Evolutionary conservation across 2,888 invertebrate species (phyloP), one percentile per base, ranked within the genome.

Genomic region (Rotaria magnacalcarata): DNA sequence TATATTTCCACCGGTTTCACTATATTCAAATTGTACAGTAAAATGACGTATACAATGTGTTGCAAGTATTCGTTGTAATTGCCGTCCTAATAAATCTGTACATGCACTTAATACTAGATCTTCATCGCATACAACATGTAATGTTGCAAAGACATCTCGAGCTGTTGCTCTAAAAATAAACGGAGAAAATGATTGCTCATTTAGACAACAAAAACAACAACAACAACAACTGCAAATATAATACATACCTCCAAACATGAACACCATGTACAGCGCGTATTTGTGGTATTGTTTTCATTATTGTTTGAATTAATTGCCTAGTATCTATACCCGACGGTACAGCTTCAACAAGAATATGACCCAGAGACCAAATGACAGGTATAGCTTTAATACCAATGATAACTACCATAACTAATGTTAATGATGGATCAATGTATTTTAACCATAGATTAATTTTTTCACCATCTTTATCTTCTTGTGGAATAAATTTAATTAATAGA

Each of bases 31-130:
- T n/a, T 80, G 80, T 80, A 80, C 47, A 6, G 80, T 80, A 47
- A 80, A 80, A 80, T 80, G 80, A 43, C 80, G 80, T 47, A 80
- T 80, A n/a, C 80, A 80, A 80, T 80, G 80, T 47, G 80, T 80
- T 80, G 47, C 80, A 80, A 80, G 47, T 24, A 80, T 80, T 47
- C n/a, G 43, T 80, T 80, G 43, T 80, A 80, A 80, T 80, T 80
- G 47, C 0, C 80, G 80, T 47, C 80, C 80, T n/a, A 43, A 80
- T 47, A 80, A 24, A 47, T 80, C 47, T 80, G 80, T 47, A 24
- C 47, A 47, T n/a, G 80, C 47, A 80, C 80, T 80, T 14, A 80
- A 80, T 47, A n/a, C 14, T 47, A 80, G 2, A 80, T 80, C 80
- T 47, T 80, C 80, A 47, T 80, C 47, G 34, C 80, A 80, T 10